These are phyloP conservation scores for Eupleurogrammus muticus DNA, from an alignment of 2,797 vertebrate genomes.

Conservation along the genomic window DNA sequence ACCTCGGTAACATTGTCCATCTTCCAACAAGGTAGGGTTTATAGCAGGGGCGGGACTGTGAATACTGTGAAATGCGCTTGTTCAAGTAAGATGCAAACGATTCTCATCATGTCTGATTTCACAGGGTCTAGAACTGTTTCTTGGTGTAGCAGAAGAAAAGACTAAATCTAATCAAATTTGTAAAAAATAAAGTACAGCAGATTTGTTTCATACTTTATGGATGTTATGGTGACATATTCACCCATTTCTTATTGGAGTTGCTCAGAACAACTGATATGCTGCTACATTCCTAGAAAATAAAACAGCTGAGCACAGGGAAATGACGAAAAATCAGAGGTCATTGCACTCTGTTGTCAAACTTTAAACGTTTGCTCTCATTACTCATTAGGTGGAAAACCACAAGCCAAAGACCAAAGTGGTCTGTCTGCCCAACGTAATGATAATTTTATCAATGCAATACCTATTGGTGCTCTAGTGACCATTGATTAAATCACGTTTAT, in stretches of 20 bases:
- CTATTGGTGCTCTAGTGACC: constrained; percentile 9
- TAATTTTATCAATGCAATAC: constrained; percentile 28
- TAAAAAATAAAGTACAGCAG: not conserved
- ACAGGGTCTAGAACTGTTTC: constrained; percentile 13
- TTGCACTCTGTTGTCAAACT: constrained; percentile 25
- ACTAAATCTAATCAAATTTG: constrained; percentile 9
- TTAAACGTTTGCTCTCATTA: constrained; percentile 46
- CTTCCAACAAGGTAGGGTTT: constrained; percentile 98
- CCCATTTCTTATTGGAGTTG: not conserved
- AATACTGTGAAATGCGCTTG: constrained; percentile 44
- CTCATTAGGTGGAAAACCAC: constrained; percentile 26
- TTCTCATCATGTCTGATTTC: constrained; percentile 28
- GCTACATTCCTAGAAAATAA: constrained; percentile 10
- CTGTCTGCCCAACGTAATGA: not conserved
- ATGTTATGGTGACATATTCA: not conserved
- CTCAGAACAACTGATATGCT: not conserved
- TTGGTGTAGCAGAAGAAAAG: constrained; percentile 1
- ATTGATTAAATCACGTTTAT: constrained; percentile 28
- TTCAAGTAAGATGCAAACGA: constrained; percentile 30
- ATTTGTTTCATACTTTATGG: constrained; percentile 12
- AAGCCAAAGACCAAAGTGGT: no score
- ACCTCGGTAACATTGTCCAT: constrained; percentile 97
- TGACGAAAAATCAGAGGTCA: constrained; percentile 26
- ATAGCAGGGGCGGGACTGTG: constrained; percentile 52
- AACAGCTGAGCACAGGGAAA: constrained; percentile 21